Conservation (phyloP, 2,797 vertebrate species). For the Coregonus ussuriensis region DNA sequence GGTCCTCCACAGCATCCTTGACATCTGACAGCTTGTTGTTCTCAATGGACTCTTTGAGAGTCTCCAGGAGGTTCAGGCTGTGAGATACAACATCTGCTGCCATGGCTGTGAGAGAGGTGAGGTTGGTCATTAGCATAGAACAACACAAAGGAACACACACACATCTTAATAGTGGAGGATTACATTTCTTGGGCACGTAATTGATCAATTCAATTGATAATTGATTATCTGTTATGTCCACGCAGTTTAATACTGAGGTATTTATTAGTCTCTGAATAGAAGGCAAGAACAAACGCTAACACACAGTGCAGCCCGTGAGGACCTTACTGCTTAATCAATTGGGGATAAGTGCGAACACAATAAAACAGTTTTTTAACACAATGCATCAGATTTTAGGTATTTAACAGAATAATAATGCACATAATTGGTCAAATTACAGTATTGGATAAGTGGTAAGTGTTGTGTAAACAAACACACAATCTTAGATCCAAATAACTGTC, state of each 20-base stretch:
- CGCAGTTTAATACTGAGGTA: neutral
- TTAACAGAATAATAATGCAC: no score
- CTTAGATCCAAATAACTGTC: neutral
- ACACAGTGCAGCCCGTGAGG: no score
- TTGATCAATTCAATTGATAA: neutral
- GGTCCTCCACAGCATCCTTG: conserved; percentile 73
- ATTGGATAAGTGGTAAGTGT: neutral
- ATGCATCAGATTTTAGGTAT: neutral
- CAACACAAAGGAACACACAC: neutral
- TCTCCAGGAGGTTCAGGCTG: conserved; percentile 71
- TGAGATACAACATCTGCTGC: conserved; percentile 61
- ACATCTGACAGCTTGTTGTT: conserved; percentile 73
- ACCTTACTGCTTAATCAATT: neutral
- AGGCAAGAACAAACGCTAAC: neutral
- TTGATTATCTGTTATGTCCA: neutral
- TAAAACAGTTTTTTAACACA: neutral
- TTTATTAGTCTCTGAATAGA: neutral
- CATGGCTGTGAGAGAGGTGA: conserved; percentile 54
- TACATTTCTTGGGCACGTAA: neutral
- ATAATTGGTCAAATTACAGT: neutral
- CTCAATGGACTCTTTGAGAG: conserved; percentile 73
- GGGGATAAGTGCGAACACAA: neutral
- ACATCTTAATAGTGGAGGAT: neutral
- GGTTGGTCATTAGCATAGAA: neutral
- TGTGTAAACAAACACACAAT: neutral